Conservation (phyloP, 1,140 invertebrate species). For the Scaptodrosophila lebanonensis region DNA sequence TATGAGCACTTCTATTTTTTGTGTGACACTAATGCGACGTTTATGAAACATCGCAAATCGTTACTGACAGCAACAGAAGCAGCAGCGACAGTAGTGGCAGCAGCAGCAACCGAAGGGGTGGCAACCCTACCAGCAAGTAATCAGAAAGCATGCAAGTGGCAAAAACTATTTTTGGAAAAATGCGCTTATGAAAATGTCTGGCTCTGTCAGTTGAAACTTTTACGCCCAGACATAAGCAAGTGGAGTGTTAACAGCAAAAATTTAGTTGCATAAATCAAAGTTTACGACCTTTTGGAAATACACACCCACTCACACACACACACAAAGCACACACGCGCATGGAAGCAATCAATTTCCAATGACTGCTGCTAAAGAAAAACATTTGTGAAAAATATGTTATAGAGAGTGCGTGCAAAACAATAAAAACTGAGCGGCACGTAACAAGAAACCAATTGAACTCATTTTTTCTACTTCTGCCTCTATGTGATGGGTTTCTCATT, state of each 20-base stretch:
- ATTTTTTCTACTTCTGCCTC: slow-evolving; percentile 17
- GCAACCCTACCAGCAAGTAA: too few relatives aligned
- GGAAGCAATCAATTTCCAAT: not conserved
- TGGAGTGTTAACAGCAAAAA: slow-evolving; percentile 54
- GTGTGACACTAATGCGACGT: slow-evolving; percentile 67
- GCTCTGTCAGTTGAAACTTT: slow-evolving; percentile 49
- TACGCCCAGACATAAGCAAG: slow-evolving; percentile 9
- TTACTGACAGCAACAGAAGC: slow-evolving; percentile 14
- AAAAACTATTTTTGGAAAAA: slow-evolving; percentile 18
- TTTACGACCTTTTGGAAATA: slow-evolving; percentile 1
- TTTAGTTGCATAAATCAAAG: slow-evolving; percentile 52
- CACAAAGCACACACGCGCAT: not conserved
- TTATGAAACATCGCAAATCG: slow-evolving; percentile 58
- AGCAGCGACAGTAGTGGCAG: too few relatives aligned
- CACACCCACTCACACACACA: not conserved
- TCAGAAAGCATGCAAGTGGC: too few relatives aligned
- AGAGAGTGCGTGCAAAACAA: not conserved
- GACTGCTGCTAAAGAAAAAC: too few relatives aligned
- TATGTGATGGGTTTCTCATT: slow-evolving; percentile 33
- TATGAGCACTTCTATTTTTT: slow-evolving; percentile 45
- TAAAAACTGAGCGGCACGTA: slow-evolving; percentile 39
- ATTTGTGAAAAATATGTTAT: too few relatives aligned
- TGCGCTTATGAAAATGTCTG: slow-evolving; percentile 43
- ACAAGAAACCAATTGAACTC: slow-evolving; percentile 50
- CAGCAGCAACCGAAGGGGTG: too few relatives aligned